Conservation (phyloP, 2,797 vertebrate species). For the Harpagifer antarcticus region DNA sequence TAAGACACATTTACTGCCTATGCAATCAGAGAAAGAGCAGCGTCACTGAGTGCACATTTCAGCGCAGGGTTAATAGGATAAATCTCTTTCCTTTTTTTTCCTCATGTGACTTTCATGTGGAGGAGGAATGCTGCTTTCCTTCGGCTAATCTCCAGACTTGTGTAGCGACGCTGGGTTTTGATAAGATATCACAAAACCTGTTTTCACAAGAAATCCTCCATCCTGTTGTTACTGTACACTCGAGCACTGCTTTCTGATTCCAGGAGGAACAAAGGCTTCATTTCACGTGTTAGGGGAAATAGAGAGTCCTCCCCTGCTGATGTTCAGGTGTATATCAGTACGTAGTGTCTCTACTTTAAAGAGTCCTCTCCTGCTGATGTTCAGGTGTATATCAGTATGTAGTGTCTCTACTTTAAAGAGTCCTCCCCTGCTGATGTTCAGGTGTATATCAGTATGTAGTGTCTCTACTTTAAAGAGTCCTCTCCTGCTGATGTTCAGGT, state of each 20-base stretch:
- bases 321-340: no score
- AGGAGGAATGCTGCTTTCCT: slow-evolving; percentile 49
- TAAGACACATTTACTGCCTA: not conserved
- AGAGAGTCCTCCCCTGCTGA: no score
- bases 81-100: slow-evolving; percentile 21
- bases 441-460: no score
- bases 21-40: not conserved
- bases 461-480: no score
- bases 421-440: no score
- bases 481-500: no score
- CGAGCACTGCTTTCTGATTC: not conserved
- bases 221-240: not conserved
- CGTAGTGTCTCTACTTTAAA: no score
- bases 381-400: no score
- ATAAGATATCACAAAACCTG: slow-evolving; percentile 13
- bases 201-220: not conserved
- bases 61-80: slow-evolving; percentile 41
- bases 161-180: slow-evolving; percentile 21
- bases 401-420: no score
- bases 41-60: not conserved
- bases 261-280: no score
- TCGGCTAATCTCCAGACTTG: slow-evolving; percentile 39
- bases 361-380: no score
- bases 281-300: no score
- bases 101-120: slow-evolving; percentile 57